Conservation (phyloP, 2,888 invertebrate genomes). For the Synergus laeviventris region DNA sequence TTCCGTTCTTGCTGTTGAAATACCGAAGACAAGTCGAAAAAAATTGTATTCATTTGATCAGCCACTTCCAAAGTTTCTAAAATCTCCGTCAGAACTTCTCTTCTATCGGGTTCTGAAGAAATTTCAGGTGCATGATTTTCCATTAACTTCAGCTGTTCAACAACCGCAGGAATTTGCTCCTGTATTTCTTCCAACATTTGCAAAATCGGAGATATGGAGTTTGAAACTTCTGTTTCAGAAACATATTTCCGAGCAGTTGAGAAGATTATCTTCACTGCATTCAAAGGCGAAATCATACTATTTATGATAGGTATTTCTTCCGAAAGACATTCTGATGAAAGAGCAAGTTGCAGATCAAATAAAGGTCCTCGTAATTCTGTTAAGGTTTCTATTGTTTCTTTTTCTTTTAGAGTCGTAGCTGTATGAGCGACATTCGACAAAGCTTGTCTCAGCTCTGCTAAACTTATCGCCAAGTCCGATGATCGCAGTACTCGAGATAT, state of each 20-base stretch:
- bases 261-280: slow-evolving; percentile 81
- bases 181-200: slow-evolving; percentile 65
- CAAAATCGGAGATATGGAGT: slow-evolving; percentile 58
- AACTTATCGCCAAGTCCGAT: slow-evolving; percentile 61
- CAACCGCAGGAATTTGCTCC: slow-evolving; percentile 58
- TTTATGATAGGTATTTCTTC: slow-evolving; percentile 79
- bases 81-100: slow-evolving; percentile 43
- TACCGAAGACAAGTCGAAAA: slow-evolving; percentile 64
- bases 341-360: slow-evolving; percentile 61
- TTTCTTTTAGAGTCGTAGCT: slow-evolving; percentile 66
- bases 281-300: slow-evolving; percentile 79
- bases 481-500: slow-evolving; percentile 40
- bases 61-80: slow-evolving; percentile 60
- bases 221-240: slow-evolving; percentile 52
- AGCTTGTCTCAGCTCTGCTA: slow-evolving; percentile 65
- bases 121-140: slow-evolving; percentile 41
- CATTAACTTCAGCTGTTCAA: slow-evolving; percentile 48
- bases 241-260: slow-evolving; percentile 84
- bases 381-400: slow-evolving; percentile 64
- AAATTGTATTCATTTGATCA: slow-evolving; percentile 61
- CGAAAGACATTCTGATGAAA: slow-evolving; percentile 68
- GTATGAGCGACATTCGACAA: slow-evolving; percentile 67
- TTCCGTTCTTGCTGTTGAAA: slow-evolving; percentile 60
- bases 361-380: slow-evolving; percentile 66
- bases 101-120: slow-evolving; percentile 39